Percentiles rank a stretch among this genome's conserved stretches.
These are phyloP conservation scores for Andricus grossulariae DNA, from an alignment of 1,140 invertebrate species.

Conservation along the genomic window DNA sequence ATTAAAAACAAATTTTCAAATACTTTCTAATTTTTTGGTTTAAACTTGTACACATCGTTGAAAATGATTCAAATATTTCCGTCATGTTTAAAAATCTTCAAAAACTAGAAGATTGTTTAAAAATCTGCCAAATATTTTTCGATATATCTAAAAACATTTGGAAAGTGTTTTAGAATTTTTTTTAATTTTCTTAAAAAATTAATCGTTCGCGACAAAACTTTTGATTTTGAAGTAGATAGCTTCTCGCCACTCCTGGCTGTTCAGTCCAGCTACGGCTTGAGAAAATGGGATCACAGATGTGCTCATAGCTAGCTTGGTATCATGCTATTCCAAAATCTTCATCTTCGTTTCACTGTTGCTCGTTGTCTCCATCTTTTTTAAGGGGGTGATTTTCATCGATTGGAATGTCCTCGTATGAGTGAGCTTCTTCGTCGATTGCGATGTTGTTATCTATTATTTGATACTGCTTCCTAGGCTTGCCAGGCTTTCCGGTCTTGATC, in stretches of 20 bases:
- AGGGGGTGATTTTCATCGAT: background rate
- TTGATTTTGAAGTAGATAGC: constrained; percentile 21
- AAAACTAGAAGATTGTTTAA: too few species aligned
- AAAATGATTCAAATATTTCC: too few species aligned
- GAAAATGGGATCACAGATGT: background rate
- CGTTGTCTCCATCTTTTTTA: background rate
- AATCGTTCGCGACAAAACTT: background rate
- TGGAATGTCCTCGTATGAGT: background rate
- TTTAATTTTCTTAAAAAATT: too few species aligned
- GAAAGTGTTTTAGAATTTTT: too few species aligned
- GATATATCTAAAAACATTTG: too few species aligned
- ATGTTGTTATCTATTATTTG: background rate
- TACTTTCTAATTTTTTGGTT: too few species aligned
- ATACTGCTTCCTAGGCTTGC: background rate
- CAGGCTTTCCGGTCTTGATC: background rate
- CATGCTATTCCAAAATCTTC: background rate
- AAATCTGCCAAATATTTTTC: too few species aligned
- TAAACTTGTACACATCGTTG: too few species aligned
- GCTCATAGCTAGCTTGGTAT: background rate
- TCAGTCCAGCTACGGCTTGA: background rate
- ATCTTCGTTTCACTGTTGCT: background rate
- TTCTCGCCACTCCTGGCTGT: constrained; percentile 6
- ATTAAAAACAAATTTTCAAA: too few species aligned
- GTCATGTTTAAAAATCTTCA: too few species aligned
- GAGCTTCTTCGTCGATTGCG: background rate